Evolutionary conservation across 2,888 invertebrate genomes (phyloP).

Genomic region (Lymantria dispar): DNA sequence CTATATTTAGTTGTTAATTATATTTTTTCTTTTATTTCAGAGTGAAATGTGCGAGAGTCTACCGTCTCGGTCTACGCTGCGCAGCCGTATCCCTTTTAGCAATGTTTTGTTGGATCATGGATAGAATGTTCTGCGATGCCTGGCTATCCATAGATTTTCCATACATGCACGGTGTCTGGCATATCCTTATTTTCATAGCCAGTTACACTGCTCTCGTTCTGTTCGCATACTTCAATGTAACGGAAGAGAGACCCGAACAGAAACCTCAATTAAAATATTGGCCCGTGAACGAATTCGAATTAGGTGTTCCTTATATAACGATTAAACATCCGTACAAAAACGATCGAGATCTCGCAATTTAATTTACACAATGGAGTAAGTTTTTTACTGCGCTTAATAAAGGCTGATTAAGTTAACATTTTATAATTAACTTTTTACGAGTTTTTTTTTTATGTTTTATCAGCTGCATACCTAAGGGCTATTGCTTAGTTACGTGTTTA

Average conservation of each 20-base stretch:
- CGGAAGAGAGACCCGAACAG: conserved; percentile 87
- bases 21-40: conserved; percentile 51
- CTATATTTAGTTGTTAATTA: no score
- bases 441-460: conserved; percentile 1
- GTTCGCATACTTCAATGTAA: conserved; percentile 90
- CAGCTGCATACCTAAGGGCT: neutral
- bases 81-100: conserved; percentile 86
- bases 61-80: conserved; percentile 87
- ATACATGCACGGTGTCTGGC: conserved; percentile 92
- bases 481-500: neutral
- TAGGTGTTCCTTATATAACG: conserved; percentile 89
- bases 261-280: conserved; percentile 88
- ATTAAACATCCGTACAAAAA: conserved; percentile 83
- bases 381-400: conserved; percentile 7
- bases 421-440: conserved; percentile 4
- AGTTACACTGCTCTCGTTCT: conserved; percentile 89
- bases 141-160: conserved; percentile 91
- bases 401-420: conserved; percentile 20
- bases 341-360: conserved; percentile 73
- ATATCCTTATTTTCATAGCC: conserved; percentile 90
- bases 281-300: conserved; percentile 89
- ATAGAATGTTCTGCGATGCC: conserved; percentile 89
- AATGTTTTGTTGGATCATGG: conserved; percentile 89
- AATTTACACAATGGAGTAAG: conserved; percentile 28
- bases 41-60: conserved; percentile 84